Percentiles rank a stretch among this genome's conserved stretches.
Conservation (phyloP, 2,797 vertebrate species). For the Myripristis murdjan region DNA sequence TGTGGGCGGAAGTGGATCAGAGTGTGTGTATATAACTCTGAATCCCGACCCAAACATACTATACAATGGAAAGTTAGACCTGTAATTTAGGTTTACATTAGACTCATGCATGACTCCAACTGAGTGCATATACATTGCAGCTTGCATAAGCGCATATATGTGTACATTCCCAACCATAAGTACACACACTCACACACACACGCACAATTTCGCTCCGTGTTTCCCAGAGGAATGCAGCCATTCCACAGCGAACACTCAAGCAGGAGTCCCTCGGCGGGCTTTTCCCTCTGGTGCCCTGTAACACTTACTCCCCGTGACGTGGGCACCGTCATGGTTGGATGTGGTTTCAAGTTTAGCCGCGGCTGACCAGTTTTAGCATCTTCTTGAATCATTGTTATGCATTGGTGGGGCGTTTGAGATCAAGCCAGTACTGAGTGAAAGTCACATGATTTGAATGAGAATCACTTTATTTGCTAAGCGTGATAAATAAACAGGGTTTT, state of each 20-base stretch:
- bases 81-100: constrained; percentile 59
- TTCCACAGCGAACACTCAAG: constrained; percentile 62
- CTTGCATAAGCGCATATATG: constrained; percentile 31
- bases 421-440: constrained; percentile 41
- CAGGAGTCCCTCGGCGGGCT: constrained; percentile 77
- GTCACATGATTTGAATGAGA: not conserved
- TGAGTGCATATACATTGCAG: constrained; percentile 19
- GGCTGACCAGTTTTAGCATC: constrained; percentile 62
- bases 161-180: constrained; percentile 51
- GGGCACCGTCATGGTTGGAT: constrained; percentile 73
- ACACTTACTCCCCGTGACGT: constrained; percentile 65
- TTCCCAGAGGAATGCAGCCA: constrained; percentile 64
- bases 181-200: constrained; percentile 50
- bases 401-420: constrained; percentile 45
- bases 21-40: constrained; percentile 57
- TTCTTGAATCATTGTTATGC: constrained; percentile 54
- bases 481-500: constrained; percentile 32
- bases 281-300: constrained; percentile 62
- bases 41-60: constrained; percentile 54
- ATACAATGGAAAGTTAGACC: constrained; percentile 60
- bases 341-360: constrained; percentile 55
- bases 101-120: constrained; percentile 58
- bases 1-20: constrained; percentile 17
- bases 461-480: constrained; percentile 24
- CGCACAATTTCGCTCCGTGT: constrained; percentile 47